Percentiles rank a stretch among this genome's conserved stretches.
Evolutionary conservation across 37 sponge, comb jelly and placozoan genomes (phyloP).

Genomic region (Mnemiopsis leidyi): DNA sequence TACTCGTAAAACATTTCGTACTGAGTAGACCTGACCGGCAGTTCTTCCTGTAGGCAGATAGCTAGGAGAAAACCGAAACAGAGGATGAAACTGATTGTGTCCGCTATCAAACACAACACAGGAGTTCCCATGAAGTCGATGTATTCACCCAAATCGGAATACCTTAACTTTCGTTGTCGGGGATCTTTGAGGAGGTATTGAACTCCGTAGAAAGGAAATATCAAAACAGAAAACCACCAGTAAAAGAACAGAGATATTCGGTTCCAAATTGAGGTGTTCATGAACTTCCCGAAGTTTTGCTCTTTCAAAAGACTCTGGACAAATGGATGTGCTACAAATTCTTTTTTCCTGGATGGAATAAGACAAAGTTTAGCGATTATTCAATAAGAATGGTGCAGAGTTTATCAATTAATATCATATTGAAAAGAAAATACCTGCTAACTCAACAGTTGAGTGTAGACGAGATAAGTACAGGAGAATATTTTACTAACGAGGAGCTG

Average conservation of each 20-base stretch:
- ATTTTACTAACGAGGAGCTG: conserved; percentile 46
- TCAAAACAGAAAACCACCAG: conserved; percentile 18
- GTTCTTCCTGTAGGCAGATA: conserved; percentile 1
- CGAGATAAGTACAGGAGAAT: no score
- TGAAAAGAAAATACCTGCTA: no score
- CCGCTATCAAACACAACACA: conserved; percentile 45
- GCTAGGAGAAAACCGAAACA: conserved; percentile 30
- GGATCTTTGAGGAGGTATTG: conserved; percentile 36
- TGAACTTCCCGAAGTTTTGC: conserved; percentile 65
- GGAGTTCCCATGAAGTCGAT: conserved; percentile 64
- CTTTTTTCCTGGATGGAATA: conserved; percentile 53
- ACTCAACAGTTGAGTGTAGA: no score
- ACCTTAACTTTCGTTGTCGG: neutral
- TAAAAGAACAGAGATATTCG: conserved; percentile 11
- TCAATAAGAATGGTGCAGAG: no score
- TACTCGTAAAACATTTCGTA: conserved; percentile 56
- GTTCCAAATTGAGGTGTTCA: conserved; percentile 58
- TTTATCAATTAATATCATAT: no score
- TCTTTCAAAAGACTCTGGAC: conserved; percentile 52
- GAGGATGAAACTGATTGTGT: conserved; percentile 49
- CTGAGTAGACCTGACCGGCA: neutral
- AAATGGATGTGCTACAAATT: conserved; percentile 60
- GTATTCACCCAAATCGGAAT: conserved; percentile 53
- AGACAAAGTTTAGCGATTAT: no score
- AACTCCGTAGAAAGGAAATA: conserved; percentile 39